Conservation (phyloP, 2,888 invertebrate genomes). For the Chromoteleia sp. region DNA sequence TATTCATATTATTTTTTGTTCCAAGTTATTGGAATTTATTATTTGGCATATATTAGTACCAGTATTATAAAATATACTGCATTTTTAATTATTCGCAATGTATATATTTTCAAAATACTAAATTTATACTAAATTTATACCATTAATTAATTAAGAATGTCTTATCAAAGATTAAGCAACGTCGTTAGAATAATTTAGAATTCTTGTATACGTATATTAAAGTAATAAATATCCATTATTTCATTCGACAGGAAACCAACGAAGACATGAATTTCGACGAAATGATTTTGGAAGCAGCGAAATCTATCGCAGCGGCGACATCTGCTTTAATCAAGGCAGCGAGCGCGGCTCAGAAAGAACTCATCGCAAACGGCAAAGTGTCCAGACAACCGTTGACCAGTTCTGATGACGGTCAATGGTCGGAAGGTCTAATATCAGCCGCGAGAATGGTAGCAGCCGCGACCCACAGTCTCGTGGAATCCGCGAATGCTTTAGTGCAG, state of each 20-base stretch:
- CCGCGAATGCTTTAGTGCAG: slow-evolving; percentile 98
- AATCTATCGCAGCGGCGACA: slow-evolving; percentile 98
- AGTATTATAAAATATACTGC: too few relatives aligned
- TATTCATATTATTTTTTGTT: too few relatives aligned
- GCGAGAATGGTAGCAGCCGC: slow-evolving; percentile 98
- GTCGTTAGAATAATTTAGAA: too few relatives aligned
- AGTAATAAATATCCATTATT: not conserved
- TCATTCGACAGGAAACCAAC: slow-evolving; percentile 90
- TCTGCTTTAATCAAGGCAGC: slow-evolving; percentile 98
- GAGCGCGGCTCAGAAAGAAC: slow-evolving; percentile 97
- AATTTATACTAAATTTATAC: too few relatives aligned
- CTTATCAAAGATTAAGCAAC: too few relatives aligned
- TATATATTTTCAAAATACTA: too few relatives aligned
- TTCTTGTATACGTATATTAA: too few relatives aligned
- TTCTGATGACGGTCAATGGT: slow-evolving; percentile 99
- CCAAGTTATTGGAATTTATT: too few relatives aligned
- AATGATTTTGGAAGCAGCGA: slow-evolving; percentile 99
- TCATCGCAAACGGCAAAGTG: slow-evolving; percentile 95
- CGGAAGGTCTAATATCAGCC: slow-evolving; percentile 97
- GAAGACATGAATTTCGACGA: slow-evolving; percentile 99
- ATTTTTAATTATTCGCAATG: too few relatives aligned
- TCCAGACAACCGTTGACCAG: slow-evolving; percentile 92
- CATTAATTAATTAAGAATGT: too few relatives aligned
- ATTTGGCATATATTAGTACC: too few relatives aligned
- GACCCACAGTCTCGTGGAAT: slow-evolving; percentile 98